Evolutionary conservation across 2,888 invertebrate genomes (phyloP).

Genomic region (Ramazzottius varieornatus): DNA sequence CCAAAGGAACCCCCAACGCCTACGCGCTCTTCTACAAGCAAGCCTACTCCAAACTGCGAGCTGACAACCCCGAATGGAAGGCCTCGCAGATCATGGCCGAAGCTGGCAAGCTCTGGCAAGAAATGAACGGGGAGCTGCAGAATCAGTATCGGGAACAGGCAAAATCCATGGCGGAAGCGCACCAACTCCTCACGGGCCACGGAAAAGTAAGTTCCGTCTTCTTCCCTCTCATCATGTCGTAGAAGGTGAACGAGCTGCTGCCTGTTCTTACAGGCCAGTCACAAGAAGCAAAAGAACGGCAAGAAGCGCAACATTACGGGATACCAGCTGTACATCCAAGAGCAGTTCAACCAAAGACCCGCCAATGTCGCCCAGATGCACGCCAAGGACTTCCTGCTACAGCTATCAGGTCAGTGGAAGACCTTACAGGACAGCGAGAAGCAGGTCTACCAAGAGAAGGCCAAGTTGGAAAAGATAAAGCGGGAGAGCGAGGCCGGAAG

Average conservation of each 20-base stretch:
- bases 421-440: neutral
- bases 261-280: too few species aligned
- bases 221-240: too few species aligned
- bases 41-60: neutral
- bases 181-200: too few species aligned
- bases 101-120: neutral
- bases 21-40: neutral
- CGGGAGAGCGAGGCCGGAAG: too few species aligned
- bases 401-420: neutral
- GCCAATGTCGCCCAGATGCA: neutral
- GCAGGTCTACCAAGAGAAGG: neutral
- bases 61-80: neutral
- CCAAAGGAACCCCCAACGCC: neutral
- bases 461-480: neutral
- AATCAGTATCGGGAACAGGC: neutral
- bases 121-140: neutral
- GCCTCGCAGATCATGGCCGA: neutral
- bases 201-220: too few species aligned
- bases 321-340: neutral
- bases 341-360: neutral
- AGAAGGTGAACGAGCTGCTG: too few species aligned
- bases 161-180: too few species aligned
- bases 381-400: neutral
- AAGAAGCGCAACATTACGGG: neutral
- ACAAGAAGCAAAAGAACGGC: neutral